phyloP scores from a whole-genome alignment of 2,113 vertebrate genomes.

The Empidonax alnorum region DNA sequence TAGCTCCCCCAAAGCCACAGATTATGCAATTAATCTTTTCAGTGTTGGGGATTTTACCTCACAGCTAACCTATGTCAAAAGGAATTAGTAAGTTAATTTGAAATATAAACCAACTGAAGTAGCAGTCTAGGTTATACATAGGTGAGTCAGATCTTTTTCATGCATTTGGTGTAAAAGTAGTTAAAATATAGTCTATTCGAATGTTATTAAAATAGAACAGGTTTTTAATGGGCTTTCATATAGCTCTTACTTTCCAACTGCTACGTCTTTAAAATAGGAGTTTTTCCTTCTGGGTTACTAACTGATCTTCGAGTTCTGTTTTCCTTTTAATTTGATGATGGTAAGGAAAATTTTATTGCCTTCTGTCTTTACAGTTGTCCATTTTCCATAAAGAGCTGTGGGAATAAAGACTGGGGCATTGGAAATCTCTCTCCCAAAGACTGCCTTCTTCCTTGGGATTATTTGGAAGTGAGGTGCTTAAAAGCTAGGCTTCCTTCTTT shows the following conservation, averaged over 20 bases:
- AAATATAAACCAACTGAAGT: background rate
- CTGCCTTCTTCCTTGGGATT: slow-evolving; percentile 47
- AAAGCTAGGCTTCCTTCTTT: slow-evolving; percentile 21
- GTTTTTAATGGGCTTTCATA: background rate
- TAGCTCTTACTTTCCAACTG: background rate
- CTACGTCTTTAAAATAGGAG: background rate
- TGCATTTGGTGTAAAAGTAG: background rate
- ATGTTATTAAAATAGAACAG: background rate
- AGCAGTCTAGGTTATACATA: background rate
- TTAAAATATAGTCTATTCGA: background rate
- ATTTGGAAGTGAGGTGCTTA: slow-evolving; percentile 62
- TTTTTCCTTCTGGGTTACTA: background rate
- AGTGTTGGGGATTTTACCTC: background rate
- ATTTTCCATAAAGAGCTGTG: slow-evolving; percentile 46
- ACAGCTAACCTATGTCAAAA: background rate
- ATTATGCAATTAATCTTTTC: background rate
- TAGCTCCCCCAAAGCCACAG: background rate
- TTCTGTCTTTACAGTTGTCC: slow-evolving; percentile 43
- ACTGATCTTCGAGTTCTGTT: background rate
- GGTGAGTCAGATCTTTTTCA: background rate
- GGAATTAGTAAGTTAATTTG: background rate
- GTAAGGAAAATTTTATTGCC: background rate
- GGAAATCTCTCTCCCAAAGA: slow-evolving; percentile 61
- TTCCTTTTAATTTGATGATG: background rate
- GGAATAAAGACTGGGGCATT: slow-evolving; percentile 29